Evolutionary conservation across 2,113 vertebrate genomes (phyloP), one percentile per base, ranked within the genome.

Genomic region (Chloropsis cyanopogon): DNA sequence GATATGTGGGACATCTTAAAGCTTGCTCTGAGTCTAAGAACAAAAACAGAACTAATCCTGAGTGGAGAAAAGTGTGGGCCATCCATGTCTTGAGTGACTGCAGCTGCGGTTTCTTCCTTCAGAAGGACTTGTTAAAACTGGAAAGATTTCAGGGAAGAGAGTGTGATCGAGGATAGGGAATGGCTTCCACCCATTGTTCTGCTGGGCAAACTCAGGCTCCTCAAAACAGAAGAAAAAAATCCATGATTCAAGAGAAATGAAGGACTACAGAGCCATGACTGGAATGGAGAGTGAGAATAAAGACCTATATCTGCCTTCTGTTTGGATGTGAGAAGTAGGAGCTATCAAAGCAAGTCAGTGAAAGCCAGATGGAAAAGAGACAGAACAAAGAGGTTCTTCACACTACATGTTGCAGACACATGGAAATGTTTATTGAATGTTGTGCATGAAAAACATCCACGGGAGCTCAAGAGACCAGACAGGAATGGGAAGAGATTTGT

Each of bases 1-100:
- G 44, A 44, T 41, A 8, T 72, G 44, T 71, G 8, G 13, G 37
- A 26, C 31, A 81, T 25, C 29, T 59, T 61, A 65, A 81, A 78
- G 23, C 29, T 89, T 78, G 9, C 39, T 70, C 44, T 66, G 18
- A 52, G 6, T 47, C 50, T 50, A 19, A 47, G 20, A 82, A 54
- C 21, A 42, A 84, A 94, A 92, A 0, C 15, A 31, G 31, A 41
- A 47, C 14, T 68, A 31, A 31, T 46, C 5, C 16, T 56, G 12
- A 52, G 1, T 68, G 57, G 12, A 42, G 35, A 71, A 76, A 53
- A 16, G 10, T 0, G 0, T 75, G 53, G 16, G 13, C 35, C 24
- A 39, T 24, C 25, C 10, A 7, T 0, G 0, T 42, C 29, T 44
- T 42, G 24, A 29, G n/a, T 35, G 53, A 47, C 33, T 22, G 37